Evolutionary conservation across 1,140 invertebrate species (phyloP).

Genomic region (Conopomorpha cramerella): DNA sequence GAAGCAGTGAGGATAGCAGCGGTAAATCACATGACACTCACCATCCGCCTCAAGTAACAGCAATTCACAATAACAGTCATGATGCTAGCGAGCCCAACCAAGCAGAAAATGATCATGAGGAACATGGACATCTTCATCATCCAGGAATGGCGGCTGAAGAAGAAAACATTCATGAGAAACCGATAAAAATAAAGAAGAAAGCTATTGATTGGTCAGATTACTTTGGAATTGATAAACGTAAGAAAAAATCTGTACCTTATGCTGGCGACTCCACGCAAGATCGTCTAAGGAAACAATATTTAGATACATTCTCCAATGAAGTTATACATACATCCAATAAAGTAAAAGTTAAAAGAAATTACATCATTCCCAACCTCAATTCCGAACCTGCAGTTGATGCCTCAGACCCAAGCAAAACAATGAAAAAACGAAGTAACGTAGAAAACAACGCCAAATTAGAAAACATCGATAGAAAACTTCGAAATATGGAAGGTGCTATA

Average conservation of each 20-base stretch:
- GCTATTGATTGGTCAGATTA: slow-evolving; percentile 84
- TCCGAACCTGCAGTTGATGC: slow-evolving; percentile 27
- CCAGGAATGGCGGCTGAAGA: slow-evolving; percentile 49
- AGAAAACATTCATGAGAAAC: slow-evolving; percentile 29
- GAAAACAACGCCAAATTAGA: slow-evolving; percentile 58
- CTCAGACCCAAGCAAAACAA: too few species aligned
- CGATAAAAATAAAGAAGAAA: slow-evolving; percentile 71
- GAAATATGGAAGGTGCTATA: slow-evolving; percentile 74
- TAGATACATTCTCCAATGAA: slow-evolving; percentile 50
- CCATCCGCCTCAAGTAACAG: slow-evolving; percentile 32
- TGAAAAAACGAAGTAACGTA: slow-evolving; percentile 30
- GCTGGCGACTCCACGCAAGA: slow-evolving; percentile 33
- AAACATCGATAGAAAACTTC: slow-evolving; percentile 72
- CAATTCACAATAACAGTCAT: slow-evolving; percentile 17
- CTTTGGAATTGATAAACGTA: slow-evolving; percentile 80
- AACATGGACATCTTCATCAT: slow-evolving; percentile 47
- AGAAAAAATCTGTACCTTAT: slow-evolving; percentile 64
- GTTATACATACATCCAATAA: slow-evolving; percentile 52
- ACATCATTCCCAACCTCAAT: slow-evolving; percentile 19
- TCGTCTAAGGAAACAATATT: slow-evolving; percentile 41
- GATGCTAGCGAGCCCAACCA: slow-evolving; percentile 15
- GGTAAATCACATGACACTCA: slow-evolving; percentile 27
- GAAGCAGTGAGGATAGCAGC: slow-evolving; percentile 35
- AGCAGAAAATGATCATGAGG: slow-evolving; percentile 36
- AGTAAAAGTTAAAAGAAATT: slow-evolving; percentile 39